Evolutionary conservation across 1,140 invertebrate species (phyloP), one percentile per base, ranked within the genome.

Genomic region (Aphis craccivora): DNA sequence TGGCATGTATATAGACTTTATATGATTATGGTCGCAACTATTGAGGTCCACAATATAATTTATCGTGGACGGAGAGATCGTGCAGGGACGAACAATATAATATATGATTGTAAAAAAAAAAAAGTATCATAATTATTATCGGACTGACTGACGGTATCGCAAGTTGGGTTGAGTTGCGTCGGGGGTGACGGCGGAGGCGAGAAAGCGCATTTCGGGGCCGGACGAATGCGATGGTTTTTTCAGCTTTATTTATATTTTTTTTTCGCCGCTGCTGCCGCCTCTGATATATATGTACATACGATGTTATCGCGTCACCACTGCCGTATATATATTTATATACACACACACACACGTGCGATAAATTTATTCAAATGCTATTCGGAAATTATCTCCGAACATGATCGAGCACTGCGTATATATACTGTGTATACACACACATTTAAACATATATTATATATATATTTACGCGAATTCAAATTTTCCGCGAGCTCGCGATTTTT

Each of bases 301-400:
- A 76, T 81, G 55, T 83, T 43, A 91, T 91, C 51, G 43, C 84
- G 37, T 67, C 60, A 25, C 88, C 40, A 40, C 43, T 53, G 51
- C 51, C 53, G 4, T 43, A 37, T 30, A 37, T 35, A 55, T 23
- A 55, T 53, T 40, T 53, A 18, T 5, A 48, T 23, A 90, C 30
- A 89, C 37, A 90, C 25, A 88, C 45, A 90, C 90, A 48, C 45
- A 81, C 67, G 91, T 92, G 91, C 60, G 35, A 84, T 53, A 93
- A 93, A 93, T 93, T 93, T 93, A 93, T 93, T 93, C 91, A 93
- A 93, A 93, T 86, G 81, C 76, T 40, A 93, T 93, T 93, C 91
- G 91, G 48, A 86, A 93, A 93, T 93, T 93, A 93, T 93, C 91
- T 93, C 81, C 91, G 91, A 55, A 93, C 91, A 93, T 51, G 91